These are phyloP conservation scores for Salminus brasiliensis DNA, from an alignment of 2,113 vertebrate species.

Conservation along the genomic window DNA sequence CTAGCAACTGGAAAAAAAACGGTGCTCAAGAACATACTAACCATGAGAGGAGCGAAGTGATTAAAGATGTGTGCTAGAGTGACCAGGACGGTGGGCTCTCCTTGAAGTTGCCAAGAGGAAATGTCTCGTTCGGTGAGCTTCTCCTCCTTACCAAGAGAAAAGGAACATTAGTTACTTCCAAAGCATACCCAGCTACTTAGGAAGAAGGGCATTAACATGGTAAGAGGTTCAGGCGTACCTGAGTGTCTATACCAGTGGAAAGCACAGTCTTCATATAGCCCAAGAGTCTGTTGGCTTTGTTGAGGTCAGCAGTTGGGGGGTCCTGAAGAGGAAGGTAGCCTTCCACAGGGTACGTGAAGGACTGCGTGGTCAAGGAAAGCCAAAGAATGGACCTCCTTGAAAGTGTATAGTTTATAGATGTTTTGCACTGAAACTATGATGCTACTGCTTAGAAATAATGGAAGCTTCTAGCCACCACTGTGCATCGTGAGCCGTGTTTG, in stretches of 20 bases:
- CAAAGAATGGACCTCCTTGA: not conserved
- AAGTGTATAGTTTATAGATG: too few species aligned
- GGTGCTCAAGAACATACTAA: conserved; percentile 68
- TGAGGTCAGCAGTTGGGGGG: conserved; percentile 83
- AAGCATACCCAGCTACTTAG: too few species aligned
- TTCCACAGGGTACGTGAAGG: conserved; percentile 87
- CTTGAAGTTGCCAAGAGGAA: conserved; percentile 83
- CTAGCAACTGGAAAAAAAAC: too few species aligned
- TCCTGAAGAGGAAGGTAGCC: conserved; percentile 91
- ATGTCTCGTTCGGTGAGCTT: conserved; percentile 82
- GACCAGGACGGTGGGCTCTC: conserved; percentile 88
- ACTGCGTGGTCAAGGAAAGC: conserved; percentile 74
- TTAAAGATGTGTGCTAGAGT: conserved; percentile 93
- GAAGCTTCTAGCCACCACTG: too few species aligned
- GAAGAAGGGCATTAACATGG: not conserved
- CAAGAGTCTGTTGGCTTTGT: conserved; percentile 86
- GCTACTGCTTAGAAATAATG: too few species aligned
- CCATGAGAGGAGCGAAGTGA: conserved; percentile 92
- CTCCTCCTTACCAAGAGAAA: conserved; percentile 79
- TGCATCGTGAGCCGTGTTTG: too few species aligned
- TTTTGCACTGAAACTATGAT: too few species aligned
- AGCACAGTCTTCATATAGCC: conserved; percentile 88
- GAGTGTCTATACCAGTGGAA: conserved; percentile 80
- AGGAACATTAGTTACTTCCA: too few species aligned
- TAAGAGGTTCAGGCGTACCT: conserved; percentile 68